Base-by-base conservation (phyloP, 1,140 invertebrate species). In the Lucilia cuprina region DNA sequence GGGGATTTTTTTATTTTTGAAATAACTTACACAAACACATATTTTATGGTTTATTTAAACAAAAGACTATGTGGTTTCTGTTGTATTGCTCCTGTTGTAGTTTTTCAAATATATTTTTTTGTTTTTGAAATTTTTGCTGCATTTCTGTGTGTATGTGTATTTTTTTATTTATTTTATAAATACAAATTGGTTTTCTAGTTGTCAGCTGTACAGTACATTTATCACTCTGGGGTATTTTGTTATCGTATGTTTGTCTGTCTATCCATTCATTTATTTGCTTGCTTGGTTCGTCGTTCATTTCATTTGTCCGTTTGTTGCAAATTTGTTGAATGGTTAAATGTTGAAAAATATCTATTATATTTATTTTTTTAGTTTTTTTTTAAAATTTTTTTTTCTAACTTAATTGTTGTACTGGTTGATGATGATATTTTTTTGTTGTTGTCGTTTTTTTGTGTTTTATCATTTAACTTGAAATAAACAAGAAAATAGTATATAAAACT, bases 121-220 rank as follows among this genome's bases (percentile, higher is more conserved):
- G n/a, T n/a, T 60, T 60, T 14, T 41, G 10, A 3, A 17, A 7
- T 17, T 14, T 77, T 77, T 41, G 34, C 25, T 30, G 25, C 25
- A 30, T 30, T 30, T n/a, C n/a, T 41, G 12, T 41, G 2, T 77
- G 30, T 75, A 5, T 21, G 12, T 74, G 30, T 77, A n/a, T 34
- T 77, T 77, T 77, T 34, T 8, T 77, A 17, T 35, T 80, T 80
- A 49, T 41, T 80, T 80, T 49, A 49, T 21, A 80, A 80, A 80
- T 80, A 80, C 77, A 80, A 80, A 80, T 80, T 80, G 77, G 77
- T 80, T 80, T 80, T 80, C 77, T 80, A 80, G 77, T 80, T 80
- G 77, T 80, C 77, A 80, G 77, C 77, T 80, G 77, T 80, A 80
- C n/a, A 80, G 77, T 80, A 80, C 77, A 80, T 80, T 80, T 80